A percentile compares a stretch with the other conserved stretches of the same genome.
phyloP scores from a whole-genome alignment of 2,113 vertebrate species.

The Leptosomus discolor region DNA sequence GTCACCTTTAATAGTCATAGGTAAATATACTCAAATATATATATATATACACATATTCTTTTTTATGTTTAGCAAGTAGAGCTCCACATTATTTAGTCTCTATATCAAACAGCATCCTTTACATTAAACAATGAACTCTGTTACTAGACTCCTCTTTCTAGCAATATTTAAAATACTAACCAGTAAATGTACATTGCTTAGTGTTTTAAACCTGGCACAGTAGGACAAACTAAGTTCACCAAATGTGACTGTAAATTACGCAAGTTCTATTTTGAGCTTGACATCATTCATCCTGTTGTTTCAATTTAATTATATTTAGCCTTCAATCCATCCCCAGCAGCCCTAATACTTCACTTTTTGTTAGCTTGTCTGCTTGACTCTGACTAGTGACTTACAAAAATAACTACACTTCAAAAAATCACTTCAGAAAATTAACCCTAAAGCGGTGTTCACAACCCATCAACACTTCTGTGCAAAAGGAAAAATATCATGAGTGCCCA shows the following conservation, averaged over 20 bases:
- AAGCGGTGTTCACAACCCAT: background rate
- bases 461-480: background rate
- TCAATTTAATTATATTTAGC: conserved; percentile 40
- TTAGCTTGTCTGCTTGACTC: background rate
- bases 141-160: background rate
- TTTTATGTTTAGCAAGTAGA: background rate
- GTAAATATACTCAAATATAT: too few relatives aligned
- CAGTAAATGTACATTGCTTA: background rate
- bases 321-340: conserved; percentile 5
- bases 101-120: background rate
- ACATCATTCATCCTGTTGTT: conserved; percentile 42
- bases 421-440: conserved; percentile 35
- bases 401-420: conserved; percentile 12
- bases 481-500: background rate
- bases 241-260: background rate
- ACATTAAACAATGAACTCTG: background rate
- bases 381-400: conserved; percentile 34
- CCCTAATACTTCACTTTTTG: conserved; percentile 31
- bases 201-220: background rate
- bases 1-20: background rate
- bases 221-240: background rate
- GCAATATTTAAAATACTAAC: background rate
- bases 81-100: background rate
- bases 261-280: conserved; percentile 6
- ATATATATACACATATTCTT: too few relatives aligned